These are phyloP conservation scores for Neria commutata DNA, from an alignment of 2,888 invertebrate species.

Conservation along the genomic window DNA sequence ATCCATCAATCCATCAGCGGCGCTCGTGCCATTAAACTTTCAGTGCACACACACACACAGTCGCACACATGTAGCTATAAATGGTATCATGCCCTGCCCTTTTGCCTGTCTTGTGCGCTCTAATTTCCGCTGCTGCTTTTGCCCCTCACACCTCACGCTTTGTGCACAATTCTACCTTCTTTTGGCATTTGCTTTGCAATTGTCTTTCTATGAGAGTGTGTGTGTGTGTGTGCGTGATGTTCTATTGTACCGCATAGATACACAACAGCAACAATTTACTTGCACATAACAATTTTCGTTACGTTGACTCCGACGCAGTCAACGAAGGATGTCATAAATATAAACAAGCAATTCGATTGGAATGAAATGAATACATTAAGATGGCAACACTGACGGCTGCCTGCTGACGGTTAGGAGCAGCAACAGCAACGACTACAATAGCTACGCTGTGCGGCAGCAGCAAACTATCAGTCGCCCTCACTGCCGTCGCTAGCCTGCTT, in stretches of 20 bases:
- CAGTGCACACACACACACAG: neutral
- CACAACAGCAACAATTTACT: neutral
- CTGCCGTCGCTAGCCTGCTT: too few relatives aligned
- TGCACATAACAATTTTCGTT: neutral
- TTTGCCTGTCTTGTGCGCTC: neutral
- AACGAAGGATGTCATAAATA: constrained; percentile 16
- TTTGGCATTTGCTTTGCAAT: too few relatives aligned
- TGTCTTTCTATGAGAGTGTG: too few relatives aligned
- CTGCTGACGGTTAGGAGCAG: constrained; percentile 2
- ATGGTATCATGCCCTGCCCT: too few relatives aligned
- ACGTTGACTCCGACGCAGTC: neutral
- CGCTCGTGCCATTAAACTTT: neutral
- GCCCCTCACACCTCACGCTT: neutral
- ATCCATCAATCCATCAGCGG: neutral
- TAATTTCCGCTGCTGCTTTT: neutral
- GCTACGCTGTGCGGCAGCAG: neutral
- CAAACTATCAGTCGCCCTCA: neutral
- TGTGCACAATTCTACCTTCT: neutral
- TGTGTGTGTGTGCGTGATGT: neutral
- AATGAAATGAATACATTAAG: constrained; percentile 6
- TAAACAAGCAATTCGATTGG: constrained; percentile 11
- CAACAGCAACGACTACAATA: neutral
- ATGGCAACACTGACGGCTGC: neutral
- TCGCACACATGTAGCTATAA: neutral
- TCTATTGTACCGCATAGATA: neutral